Evolutionary conservation across 2,888 invertebrate species (phyloP).

Genomic region (Chesias legatella): DNA sequence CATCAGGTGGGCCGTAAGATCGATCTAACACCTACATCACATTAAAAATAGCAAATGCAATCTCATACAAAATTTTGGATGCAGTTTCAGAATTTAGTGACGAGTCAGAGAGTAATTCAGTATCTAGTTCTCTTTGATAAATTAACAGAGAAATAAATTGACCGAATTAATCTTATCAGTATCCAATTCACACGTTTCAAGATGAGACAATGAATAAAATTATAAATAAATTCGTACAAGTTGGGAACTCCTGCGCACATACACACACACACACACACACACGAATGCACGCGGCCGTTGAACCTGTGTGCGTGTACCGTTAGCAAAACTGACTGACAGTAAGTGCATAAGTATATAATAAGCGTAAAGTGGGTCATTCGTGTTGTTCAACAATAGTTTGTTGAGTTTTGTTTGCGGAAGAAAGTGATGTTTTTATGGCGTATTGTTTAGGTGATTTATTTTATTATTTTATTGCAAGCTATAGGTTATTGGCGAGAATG

Average conservation of each 20-base stretch:
- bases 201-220: too few species aligned
- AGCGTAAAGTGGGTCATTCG: slow-evolving; percentile 45
- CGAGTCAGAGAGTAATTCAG: too few species aligned
- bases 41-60: too few species aligned
- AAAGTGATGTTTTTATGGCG: slow-evolving; percentile 13
- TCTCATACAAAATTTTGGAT: too few species aligned
- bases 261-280: slow-evolving; percentile 33
- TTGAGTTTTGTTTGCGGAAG: slow-evolving; percentile 21
- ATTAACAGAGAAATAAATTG: too few species aligned
- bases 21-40: too few species aligned
- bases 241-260: slow-evolving; percentile 52
- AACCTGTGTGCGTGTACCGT: slow-evolving; percentile 64
- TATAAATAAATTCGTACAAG: slow-evolving; percentile 16
- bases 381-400: slow-evolving; percentile 18
- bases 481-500: slow-evolving; percentile 1
- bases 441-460: slow-evolving; percentile 6
- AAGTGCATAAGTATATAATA: slow-evolving; percentile 19
- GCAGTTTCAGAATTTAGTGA: too few species aligned
- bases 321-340: slow-evolving; percentile 44
- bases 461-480: slow-evolving; percentile 7
- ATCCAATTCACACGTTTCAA: too few species aligned
- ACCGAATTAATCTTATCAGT: too few species aligned
- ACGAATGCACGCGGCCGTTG: slow-evolving; percentile 34
- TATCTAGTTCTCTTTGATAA: too few species aligned
- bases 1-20: too few species aligned